A percentile compares a stretch with the other conserved stretches of the same genome.
Evolutionary conservation across 2,797 vertebrate species (phyloP).

Genomic region (Acipenser oxyrinchus): DNA sequence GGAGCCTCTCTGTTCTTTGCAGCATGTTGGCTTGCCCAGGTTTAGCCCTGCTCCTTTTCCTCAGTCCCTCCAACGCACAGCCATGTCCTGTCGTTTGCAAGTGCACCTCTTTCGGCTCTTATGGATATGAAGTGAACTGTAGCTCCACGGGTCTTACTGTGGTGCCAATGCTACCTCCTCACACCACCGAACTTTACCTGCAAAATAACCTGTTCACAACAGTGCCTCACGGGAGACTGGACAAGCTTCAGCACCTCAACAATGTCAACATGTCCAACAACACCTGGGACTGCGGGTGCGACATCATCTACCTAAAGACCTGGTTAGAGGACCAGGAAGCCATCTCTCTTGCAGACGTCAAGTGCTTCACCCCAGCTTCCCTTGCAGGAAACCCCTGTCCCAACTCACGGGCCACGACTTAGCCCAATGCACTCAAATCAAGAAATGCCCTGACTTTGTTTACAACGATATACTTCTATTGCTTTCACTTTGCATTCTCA

Average conservation of each 20-base stretch:
- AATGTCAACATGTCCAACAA: slow-evolving; percentile 57
- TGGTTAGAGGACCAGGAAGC: slow-evolving; percentile 57
- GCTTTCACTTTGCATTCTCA: slow-evolving; percentile 37
- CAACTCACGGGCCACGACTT: slow-evolving; percentile 47
- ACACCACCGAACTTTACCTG: slow-evolving; percentile 50
- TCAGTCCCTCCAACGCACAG: slow-evolving; percentile 26
- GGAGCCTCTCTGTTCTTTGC: slow-evolving; percentile 16
- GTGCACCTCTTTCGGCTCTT: slow-evolving; percentile 30
- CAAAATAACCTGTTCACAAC: slow-evolving; percentile 52
- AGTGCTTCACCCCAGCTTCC: slow-evolving; percentile 49
- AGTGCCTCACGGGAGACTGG: slow-evolving; percentile 54
- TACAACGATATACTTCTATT: slow-evolving; percentile 19
- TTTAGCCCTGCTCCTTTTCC: slow-evolving; percentile 43
- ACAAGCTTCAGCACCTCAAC: slow-evolving; percentile 44
- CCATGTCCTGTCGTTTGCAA: slow-evolving; percentile 31
- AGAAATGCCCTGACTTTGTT: slow-evolving; percentile 25
- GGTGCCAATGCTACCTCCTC: slow-evolving; percentile 41
- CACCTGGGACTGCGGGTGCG: slow-evolving; percentile 66
- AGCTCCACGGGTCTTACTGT: slow-evolving; percentile 40
- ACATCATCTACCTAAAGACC: slow-evolving; percentile 57
- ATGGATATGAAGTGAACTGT: slow-evolving; percentile 53
- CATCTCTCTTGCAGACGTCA: slow-evolving; percentile 24
- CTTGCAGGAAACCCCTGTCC: slow-evolving; percentile 42
- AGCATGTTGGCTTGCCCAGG: slow-evolving; percentile 51
- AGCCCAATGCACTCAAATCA: slow-evolving; percentile 29